Conservation (phyloP, 2,113 vertebrate genomes). For the Lepidothrix coronata region DNA sequence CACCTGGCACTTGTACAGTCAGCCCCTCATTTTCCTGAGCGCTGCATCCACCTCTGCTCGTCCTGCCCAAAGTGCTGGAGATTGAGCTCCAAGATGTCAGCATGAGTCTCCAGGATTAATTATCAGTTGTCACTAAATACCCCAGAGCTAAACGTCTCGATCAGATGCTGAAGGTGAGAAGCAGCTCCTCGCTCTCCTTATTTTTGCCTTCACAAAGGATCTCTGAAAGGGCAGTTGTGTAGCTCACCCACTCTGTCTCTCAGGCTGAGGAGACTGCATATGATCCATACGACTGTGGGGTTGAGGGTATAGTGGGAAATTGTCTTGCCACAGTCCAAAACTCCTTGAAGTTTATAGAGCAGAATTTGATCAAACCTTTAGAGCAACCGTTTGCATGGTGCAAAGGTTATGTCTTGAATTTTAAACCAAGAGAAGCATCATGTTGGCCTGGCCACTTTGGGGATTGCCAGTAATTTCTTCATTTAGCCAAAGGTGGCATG, state of each 20-base stretch:
- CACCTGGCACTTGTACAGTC: slow-evolving; percentile 37
- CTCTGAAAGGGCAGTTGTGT: not conserved
- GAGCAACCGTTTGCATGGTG: not conserved
- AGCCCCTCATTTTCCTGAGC: slow-evolving; percentile 13
- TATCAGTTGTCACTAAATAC: not conserved
- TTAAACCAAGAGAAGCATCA: not conserved
- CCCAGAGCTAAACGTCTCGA: not conserved
- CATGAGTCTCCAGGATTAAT: not conserved
- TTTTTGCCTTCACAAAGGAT: not conserved
- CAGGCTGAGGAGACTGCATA: not conserved
- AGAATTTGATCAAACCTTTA: not conserved
- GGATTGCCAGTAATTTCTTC: slow-evolving; percentile 1
- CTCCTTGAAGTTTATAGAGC: not conserved
- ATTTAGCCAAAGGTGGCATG: slow-evolving; percentile 9
- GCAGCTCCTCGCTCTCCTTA: not conserved
- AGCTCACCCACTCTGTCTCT: not conserved
- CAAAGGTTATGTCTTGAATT: not conserved
- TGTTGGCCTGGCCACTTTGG: not conserved
- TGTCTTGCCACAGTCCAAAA: not conserved
- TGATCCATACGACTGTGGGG: not conserved
- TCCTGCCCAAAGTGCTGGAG: not conserved
- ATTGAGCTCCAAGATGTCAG: not conserved
- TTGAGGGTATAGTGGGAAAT: not conserved
- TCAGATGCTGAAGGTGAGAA: not conserved
- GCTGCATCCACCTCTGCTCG: not conserved